phyloP scores from a whole-genome alignment of 2,888 invertebrate genomes.

The Elegia similella region DNA sequence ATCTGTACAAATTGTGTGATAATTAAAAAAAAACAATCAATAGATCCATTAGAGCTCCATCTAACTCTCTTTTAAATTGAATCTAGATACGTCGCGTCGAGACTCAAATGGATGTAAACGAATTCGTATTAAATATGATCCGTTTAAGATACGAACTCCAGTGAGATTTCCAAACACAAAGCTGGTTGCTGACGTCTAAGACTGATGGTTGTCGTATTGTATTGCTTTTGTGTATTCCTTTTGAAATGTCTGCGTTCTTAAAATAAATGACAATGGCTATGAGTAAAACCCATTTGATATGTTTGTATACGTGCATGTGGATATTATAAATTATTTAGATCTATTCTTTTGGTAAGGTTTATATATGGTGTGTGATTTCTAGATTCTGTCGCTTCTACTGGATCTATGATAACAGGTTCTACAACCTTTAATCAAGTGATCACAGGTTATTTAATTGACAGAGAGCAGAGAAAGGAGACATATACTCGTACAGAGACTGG shows the following conservation, averaged over 20 bases:
- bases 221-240: slow-evolving; percentile 9
- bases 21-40: no score
- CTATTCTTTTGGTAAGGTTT: no score
- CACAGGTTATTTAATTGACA: no score
- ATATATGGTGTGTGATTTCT: no score
- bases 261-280: background rate
- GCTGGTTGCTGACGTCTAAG: slow-evolving; percentile 2
- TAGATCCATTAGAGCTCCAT: no score
- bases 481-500: no score
- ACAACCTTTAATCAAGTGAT: no score
- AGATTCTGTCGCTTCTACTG: no score
- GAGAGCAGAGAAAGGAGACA: no score
- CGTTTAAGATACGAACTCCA: background rate
- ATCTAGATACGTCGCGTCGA: background rate
- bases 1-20: no score
- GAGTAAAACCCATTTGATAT: background rate
- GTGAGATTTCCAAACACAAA: slow-evolving; percentile 5
- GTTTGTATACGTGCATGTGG: background rate
- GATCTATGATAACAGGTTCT: no score
- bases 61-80: background rate
- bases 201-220: slow-evolving; percentile 14
- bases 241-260: slow-evolving; percentile 4
- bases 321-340: no score
- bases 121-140: slow-evolving; percentile 3
- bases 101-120: background rate